Percentiles rank a stretch among this genome's conserved stretches.
Conservation (phyloP, 30 jellyfish, hydroid and myxozoan genomes). For the Aurelia sp. region DNA sequence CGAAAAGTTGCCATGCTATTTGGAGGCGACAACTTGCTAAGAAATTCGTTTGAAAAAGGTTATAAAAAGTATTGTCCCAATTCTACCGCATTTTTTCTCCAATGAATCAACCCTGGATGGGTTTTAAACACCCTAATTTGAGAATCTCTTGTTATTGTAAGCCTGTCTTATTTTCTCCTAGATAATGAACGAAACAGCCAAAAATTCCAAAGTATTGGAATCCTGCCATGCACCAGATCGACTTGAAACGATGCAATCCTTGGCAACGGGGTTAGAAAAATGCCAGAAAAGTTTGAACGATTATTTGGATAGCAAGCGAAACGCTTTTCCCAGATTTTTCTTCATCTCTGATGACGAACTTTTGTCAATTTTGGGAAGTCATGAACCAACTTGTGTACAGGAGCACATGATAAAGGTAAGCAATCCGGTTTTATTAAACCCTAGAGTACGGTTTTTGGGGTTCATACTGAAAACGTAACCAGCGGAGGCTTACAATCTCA, state of each 20-base stretch:
- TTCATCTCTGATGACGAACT: constrained; percentile 96
- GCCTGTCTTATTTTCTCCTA: constrained; percentile 10
- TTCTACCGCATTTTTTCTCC: too few relatives aligned
- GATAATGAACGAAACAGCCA: constrained; percentile 95
- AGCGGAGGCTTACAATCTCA: too few relatives aligned
- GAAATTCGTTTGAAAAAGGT: too few relatives aligned
- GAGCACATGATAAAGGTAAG: constrained; percentile 97
- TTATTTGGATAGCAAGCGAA: constrained; percentile 93
- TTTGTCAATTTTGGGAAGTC: constrained; percentile 95
- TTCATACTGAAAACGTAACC: too few relatives aligned
- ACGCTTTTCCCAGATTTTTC: constrained; percentile 95
- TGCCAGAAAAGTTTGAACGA: constrained; percentile 97
- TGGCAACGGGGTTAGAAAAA: constrained; percentile 87
- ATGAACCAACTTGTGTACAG: constrained; percentile 97
- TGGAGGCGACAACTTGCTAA: too few relatives aligned
- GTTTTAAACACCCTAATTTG: too few relatives aligned
- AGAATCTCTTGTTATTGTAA: too few relatives aligned
- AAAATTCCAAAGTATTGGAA: constrained; percentile 87
- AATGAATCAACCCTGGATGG: too few relatives aligned
- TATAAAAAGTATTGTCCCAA: too few relatives aligned
- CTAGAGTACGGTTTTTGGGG: too few relatives aligned
- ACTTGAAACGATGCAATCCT: constrained; percentile 82
- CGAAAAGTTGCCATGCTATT: too few relatives aligned
- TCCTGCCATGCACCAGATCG: constrained; percentile 92
- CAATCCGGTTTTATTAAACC: not conserved